Percentiles rank a stretch among this genome's conserved stretches.
phyloP scores from a whole-genome alignment of 2,888 invertebrate genomes.

The Axea sp. region DNA sequence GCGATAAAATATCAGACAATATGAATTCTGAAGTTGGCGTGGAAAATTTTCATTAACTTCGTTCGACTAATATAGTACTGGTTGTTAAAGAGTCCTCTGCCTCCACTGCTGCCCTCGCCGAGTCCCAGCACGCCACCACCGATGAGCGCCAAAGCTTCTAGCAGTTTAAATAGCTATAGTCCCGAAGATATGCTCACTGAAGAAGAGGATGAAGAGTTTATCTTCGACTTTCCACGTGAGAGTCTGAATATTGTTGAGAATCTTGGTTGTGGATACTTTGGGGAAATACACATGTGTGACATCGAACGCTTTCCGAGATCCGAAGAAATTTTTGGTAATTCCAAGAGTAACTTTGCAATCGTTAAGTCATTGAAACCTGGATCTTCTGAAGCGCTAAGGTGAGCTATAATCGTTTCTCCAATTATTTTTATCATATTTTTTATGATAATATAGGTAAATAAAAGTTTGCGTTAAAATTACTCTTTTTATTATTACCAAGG shows the following conservation, averaged over 20 bases:
- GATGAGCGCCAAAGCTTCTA: slow-evolving; percentile 77
- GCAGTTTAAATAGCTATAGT: slow-evolving; percentile 77
- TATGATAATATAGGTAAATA: too few species aligned
- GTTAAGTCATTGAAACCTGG: slow-evolving; percentile 86
- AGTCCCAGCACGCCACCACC: slow-evolving; percentile 78
- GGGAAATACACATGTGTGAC: slow-evolving; percentile 86
- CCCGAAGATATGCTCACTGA: slow-evolving; percentile 80
- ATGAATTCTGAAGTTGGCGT: slow-evolving; percentile 44
- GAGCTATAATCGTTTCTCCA: too few species aligned
- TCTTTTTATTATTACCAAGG: too few species aligned
- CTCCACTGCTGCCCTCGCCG: slow-evolving; percentile 78
- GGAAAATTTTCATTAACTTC: slow-evolving; percentile 49
- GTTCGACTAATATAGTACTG: slow-evolving; percentile 48
- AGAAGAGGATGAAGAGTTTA: slow-evolving; percentile 79
- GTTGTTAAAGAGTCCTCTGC: slow-evolving; percentile 73
- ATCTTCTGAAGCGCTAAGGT: slow-evolving; percentile 81
- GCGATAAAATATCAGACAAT: slow-evolving; percentile 44
- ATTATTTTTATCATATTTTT: neutral
- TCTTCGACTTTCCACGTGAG: slow-evolving; percentile 85
- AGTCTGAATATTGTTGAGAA: slow-evolving; percentile 88
- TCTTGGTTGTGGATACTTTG: slow-evolving; percentile 88
- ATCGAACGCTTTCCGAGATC: slow-evolving; percentile 79
- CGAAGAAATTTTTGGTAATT: slow-evolving; percentile 75
- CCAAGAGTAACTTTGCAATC: slow-evolving; percentile 82
- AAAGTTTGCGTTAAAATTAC: too few species aligned